Percentiles rank a stretch among this genome's conserved stretches.
Evolutionary conservation across 2,113 vertebrate genomes (phyloP).

Genomic region (Chunga burmeisteri): DNA sequence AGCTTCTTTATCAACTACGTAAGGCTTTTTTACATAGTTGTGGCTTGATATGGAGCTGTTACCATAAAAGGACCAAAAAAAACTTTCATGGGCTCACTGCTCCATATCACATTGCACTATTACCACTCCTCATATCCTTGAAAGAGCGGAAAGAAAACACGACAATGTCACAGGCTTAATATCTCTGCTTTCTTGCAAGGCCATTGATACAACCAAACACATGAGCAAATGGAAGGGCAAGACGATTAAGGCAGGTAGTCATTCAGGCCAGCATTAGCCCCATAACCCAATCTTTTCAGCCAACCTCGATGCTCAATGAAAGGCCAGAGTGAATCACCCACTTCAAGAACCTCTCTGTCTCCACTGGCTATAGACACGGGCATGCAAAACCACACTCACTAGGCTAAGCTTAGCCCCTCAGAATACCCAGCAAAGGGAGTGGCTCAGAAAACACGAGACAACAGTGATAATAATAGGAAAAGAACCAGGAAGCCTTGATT

Average conservation of each 20-base stretch:
- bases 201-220: not conserved
- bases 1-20: not conserved
- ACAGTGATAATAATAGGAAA: not conserved
- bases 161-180: not conserved
- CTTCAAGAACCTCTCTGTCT: not conserved
- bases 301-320: not conserved
- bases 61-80: not conserved
- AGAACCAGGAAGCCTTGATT: not conserved
- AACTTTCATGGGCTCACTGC: not conserved
- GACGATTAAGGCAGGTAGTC: not conserved
- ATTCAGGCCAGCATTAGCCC: not conserved
- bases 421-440: not conserved
- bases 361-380: rapidly evolving
- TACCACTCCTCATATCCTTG: not conserved
- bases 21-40: not conserved
- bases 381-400: not conserved
- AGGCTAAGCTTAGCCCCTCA: not conserved
- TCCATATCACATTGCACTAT: not conserved
- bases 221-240: not conserved
- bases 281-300: not conserved
- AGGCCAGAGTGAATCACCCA: rapidly evolving
- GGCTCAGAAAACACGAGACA: not conserved
- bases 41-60: not conserved
- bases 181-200: not conserved
- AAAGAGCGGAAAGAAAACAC: not conserved